phyloP scores from a whole-genome alignment of 2,888 invertebrate genomes.

The Torymus tubicola region DNA sequence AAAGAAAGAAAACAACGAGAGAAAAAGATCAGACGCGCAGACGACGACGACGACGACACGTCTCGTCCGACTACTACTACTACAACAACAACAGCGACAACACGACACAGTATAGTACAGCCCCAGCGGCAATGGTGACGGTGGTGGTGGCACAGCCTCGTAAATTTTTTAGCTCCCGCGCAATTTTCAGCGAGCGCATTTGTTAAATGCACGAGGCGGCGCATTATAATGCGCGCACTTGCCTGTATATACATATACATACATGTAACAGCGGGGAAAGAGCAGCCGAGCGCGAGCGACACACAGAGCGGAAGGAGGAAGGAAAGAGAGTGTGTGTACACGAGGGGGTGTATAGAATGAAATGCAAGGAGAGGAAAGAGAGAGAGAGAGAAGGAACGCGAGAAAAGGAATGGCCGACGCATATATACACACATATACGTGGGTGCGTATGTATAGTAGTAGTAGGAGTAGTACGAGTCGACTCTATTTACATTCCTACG shows the following conservation, averaged over 20 bases:
- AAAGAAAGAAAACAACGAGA: too few relatives aligned
- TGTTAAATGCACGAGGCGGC: slow-evolving; percentile 8
- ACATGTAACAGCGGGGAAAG: neutral
- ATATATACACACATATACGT: neutral
- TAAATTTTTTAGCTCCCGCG: neutral
- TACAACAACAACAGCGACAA: too few relatives aligned
- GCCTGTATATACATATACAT: neutral
- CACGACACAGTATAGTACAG: too few relatives aligned
- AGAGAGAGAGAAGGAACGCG: slow-evolving; percentile 27
- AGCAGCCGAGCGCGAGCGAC: neutral
- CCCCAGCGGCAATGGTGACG: too few relatives aligned
- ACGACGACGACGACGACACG: too few relatives aligned
- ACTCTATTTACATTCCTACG: slow-evolving; percentile 71
- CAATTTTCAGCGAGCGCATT: slow-evolving; percentile 36
- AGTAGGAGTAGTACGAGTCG: slow-evolving; percentile 61
- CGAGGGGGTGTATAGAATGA: too few relatives aligned
- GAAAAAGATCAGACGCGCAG: too few relatives aligned
- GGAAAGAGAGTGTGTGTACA: neutral
- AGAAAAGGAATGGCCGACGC: slow-evolving; percentile 44
- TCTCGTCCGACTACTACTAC: too few relatives aligned
- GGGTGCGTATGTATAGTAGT: neutral
- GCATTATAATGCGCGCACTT: slow-evolving; percentile 30
- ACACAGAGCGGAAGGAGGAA: slow-evolving; percentile 41
- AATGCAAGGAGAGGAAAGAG: neutral
- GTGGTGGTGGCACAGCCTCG: too few relatives aligned